These are phyloP conservation scores for Drosophila seclusa DNA, from an alignment of 2,888 invertebrate genomes.

Conservation along the genomic window DNA sequence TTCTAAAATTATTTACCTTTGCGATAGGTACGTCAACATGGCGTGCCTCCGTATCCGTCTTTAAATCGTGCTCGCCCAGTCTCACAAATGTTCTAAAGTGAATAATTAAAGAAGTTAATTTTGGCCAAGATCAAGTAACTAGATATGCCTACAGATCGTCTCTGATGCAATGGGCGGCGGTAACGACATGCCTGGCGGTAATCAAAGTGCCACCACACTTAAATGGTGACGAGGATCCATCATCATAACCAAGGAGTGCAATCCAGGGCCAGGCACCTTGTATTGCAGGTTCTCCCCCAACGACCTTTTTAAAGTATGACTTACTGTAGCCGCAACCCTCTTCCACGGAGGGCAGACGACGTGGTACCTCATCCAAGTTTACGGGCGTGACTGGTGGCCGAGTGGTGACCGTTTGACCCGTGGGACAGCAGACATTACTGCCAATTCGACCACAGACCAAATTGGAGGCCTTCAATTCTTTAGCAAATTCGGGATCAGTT, in stretches of 20 bases:
- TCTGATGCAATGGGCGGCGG: constrained; percentile 85
- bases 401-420: constrained; percentile 20
- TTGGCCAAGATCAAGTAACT: not conserved
- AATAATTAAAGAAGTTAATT: not conserved
- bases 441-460: constrained; percentile 66
- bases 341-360: constrained; percentile 80
- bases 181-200: constrained; percentile 88
- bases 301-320: constrained; percentile 87
- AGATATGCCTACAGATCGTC: constrained; percentile 74
- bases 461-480: constrained; percentile 77
- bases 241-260: constrained; percentile 89
- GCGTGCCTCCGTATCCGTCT: constrained; percentile 87
- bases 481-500: constrained; percentile 67
- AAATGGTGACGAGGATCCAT: constrained; percentile 81
- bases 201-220: constrained; percentile 86
- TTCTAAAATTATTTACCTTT: no score
- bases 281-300: constrained; percentile 89
- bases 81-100: constrained; percentile 86
- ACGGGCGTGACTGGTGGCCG: constrained; percentile 9
- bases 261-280: constrained; percentile 93
- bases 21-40: constrained; percentile 87
- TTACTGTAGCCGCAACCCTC: constrained; percentile 88
- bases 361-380: constrained; percentile 68
- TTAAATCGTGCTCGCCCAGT: constrained; percentile 91
- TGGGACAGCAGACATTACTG: constrained; percentile 81